Evolutionary conservation across 2,113 vertebrate genomes (phyloP).

Genomic region (Spermophilus dauricus): DNA sequence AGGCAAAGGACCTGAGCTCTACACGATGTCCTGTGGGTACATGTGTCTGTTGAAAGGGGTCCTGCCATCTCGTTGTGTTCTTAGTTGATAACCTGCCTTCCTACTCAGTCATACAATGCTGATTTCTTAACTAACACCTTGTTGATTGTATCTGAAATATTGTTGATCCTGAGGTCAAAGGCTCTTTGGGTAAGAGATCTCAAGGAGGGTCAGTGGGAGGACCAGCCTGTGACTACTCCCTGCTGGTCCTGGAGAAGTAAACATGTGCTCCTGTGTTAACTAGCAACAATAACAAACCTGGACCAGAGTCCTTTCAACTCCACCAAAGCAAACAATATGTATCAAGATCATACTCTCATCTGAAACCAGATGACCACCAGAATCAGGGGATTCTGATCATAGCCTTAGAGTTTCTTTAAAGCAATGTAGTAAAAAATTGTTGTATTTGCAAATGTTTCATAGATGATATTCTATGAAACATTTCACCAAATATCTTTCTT

Average conservation of each 20-base stretch:
- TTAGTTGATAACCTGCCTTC: accelerated
- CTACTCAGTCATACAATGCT: background rate
- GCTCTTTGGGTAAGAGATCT: background rate
- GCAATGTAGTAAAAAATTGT: background rate
- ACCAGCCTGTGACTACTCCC: no score
- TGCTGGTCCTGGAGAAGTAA: no score
- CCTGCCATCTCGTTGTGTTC: background rate
- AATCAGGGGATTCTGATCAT: background rate
- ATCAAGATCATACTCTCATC: background rate
- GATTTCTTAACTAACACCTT: background rate
- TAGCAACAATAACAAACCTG: no score
- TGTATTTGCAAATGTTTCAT: background rate
- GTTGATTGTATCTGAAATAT: background rate
- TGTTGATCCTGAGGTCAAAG: background rate
- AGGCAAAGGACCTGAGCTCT: background rate
- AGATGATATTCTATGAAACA: background rate
- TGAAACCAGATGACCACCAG: background rate
- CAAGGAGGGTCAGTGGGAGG: accelerated
- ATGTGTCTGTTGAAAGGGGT: background rate
- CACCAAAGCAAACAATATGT: background rate
- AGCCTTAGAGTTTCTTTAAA: background rate
- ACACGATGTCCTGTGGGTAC: background rate
- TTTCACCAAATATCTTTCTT: background rate
- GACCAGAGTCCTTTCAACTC: background rate
- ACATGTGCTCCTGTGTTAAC: accelerated